Conservation (phyloP, 1,140 invertebrate species). For the Saccostrea cuccullata region DNA sequence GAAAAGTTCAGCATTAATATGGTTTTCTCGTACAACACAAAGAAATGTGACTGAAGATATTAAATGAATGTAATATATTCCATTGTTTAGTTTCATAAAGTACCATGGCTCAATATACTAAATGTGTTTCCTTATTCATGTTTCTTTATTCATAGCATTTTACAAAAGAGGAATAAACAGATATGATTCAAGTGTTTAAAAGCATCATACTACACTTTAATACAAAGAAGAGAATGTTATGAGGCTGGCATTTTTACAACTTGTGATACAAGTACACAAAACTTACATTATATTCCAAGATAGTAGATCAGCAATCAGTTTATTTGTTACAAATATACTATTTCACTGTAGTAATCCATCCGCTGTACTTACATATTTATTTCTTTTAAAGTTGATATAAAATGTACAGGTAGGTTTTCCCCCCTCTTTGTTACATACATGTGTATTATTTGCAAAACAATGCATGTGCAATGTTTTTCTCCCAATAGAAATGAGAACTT, state of each 20-base stretch:
- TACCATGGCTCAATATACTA: neutral
- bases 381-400: slow-evolving; percentile 13
- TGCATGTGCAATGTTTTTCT: neutral
- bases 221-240: no score
- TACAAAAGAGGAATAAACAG: neutral
- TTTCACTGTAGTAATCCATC: slow-evolving; percentile 30
- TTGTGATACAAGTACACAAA: slow-evolving; percentile 22
- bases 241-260: neutral
- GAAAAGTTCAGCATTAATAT: slow-evolving; percentile 69
- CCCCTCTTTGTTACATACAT: neutral
- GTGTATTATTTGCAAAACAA: neutral
- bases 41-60: neutral
- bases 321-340: slow-evolving; percentile 14
- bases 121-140: no score
- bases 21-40: slow-evolving; percentile 36
- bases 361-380: slow-evolving; percentile 17
- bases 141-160: neutral
- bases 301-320: slow-evolving; percentile 33
- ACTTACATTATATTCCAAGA: slow-evolving; percentile 27
- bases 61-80: neutral
- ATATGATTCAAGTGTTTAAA: neutral
- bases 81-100: neutral
- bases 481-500: neutral
- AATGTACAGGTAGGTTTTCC: neutral
- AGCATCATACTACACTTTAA: neutral